phyloP scores from a whole-genome alignment of 92 coral and sea anemone species.

The Scolanthus callimorphus region DNA sequence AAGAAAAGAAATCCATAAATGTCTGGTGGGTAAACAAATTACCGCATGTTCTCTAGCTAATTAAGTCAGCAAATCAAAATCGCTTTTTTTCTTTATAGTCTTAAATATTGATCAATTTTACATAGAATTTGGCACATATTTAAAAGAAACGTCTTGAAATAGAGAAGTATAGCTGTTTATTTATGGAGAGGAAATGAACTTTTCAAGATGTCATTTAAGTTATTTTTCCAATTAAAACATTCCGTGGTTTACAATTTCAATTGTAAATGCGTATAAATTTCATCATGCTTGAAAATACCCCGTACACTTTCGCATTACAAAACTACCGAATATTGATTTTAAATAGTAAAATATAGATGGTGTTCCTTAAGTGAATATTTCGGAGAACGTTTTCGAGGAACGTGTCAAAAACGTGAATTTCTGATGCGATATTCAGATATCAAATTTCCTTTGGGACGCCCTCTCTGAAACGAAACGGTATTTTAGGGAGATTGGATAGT shows the following conservation, averaged over 20 bases:
- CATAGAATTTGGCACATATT: constrained; percentile 5
- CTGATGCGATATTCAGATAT: constrained; percentile 33
- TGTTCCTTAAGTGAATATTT: too few species aligned
- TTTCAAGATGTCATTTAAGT: too few species aligned
- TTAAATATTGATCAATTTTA: constrained; percentile 21
- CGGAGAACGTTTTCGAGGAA: too few species aligned
- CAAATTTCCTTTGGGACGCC: constrained; percentile 19
- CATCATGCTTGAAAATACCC: constrained; percentile 8
- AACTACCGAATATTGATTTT: too few species aligned
- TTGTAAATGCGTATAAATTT: constrained; percentile 12
- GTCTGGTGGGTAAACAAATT: constrained; percentile 44
- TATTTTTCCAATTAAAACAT: not conserved
- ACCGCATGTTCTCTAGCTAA: constrained; percentile 74
- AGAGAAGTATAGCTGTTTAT: not conserved
- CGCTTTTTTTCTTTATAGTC: constrained; percentile 18
- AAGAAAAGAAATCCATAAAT: not conserved
- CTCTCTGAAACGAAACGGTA: too few species aligned
- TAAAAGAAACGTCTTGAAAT: not conserved
- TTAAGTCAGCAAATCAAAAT: constrained; percentile 24
- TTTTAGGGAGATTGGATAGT: too few species aligned
- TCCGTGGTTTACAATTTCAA: constrained; percentile 27
- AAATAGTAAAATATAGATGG: too few species aligned
- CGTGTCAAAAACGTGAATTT: too few species aligned
- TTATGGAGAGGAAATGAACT: not conserved
- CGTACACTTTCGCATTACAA: too few species aligned